Evolutionary conservation across 2,113 vertebrate species (phyloP).

Genomic region (Myxocyprinus asiaticus): DNA sequence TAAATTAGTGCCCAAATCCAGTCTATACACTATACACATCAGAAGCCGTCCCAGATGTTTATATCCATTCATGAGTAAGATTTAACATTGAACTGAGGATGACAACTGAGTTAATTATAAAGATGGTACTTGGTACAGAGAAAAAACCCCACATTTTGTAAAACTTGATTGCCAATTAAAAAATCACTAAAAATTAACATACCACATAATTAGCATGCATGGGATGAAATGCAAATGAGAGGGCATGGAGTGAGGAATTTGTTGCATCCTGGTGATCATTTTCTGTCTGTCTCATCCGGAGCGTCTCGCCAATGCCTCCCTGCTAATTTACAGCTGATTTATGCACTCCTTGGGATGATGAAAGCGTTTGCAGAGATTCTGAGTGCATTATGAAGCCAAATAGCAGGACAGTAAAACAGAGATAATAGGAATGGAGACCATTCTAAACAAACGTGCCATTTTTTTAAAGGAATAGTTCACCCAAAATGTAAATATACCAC

Average conservation of each 20-base stretch:
- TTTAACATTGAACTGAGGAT: slow-evolving; percentile 27
- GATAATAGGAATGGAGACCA: background rate
- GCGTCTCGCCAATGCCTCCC: slow-evolving; percentile 34
- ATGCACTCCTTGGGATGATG: slow-evolving; percentile 38
- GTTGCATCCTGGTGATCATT: slow-evolving; percentile 46
- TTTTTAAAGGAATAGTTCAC: no score
- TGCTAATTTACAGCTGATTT: slow-evolving; percentile 55
- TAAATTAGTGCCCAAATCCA: background rate
- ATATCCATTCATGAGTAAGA: slow-evolving; percentile 41
- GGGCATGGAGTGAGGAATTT: slow-evolving; percentile 53
- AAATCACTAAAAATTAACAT: slow-evolving; percentile 50
- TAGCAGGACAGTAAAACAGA: background rate
- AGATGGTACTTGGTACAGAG: slow-evolving; percentile 44
- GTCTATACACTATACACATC: slow-evolving; percentile 24
- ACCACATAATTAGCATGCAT: slow-evolving; percentile 52
- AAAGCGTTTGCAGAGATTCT: slow-evolving; percentile 4
- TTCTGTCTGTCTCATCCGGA: slow-evolving; percentile 39
- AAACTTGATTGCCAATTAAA: slow-evolving; percentile 52
- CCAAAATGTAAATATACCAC: no score
- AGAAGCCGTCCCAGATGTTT: slow-evolving; percentile 35
- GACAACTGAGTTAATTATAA: slow-evolving; percentile 52
- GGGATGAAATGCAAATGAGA: slow-evolving; percentile 53
- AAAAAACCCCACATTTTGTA: slow-evolving; percentile 40
- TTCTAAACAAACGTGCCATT: background rate
- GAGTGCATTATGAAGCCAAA: slow-evolving; percentile 15